Evolutionary conservation across 2,888 invertebrate species (phyloP), one percentile per base, ranked within the genome.

Genomic region (Drosophila algonquin): DNA sequence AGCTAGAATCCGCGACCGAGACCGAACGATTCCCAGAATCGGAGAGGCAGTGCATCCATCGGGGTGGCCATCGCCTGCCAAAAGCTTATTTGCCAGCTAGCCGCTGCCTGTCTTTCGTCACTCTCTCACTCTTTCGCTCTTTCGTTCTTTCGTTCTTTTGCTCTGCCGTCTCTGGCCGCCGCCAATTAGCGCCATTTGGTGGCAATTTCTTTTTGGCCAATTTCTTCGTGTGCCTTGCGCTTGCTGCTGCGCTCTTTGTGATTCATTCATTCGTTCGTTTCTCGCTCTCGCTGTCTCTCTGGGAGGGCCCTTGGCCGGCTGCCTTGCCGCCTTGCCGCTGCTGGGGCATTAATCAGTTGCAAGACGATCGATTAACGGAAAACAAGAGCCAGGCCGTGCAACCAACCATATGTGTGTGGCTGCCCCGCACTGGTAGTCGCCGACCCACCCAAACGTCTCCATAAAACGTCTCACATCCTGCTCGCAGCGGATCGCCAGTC

Each of bases 321-420:
- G 71, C 21, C 21, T 21, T 21, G 21, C 21, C 21, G 21, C 21
- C 21, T 21, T 21, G 21, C 63, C 73, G 44, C 54, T 46, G 32
- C 55, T 30, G 60, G 30, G 63, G 87, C 80, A 88, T 89, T 90
- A 89, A 91, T 91, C 92, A 92, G 91, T 91, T 89, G 90, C 90
- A 89, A 89, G 89, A 89, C 90, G 90, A 92, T 91, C 92, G 91
- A 92, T 91, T 89, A 86, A 84, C 84, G 87, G 90, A 89, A 87
- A 89, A 89, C 90, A 89, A 90, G 87, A 56, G 51, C 35, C 48
- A 48, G 70, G 73, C 68, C 68, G 69, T 79, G 72, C 64, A 69
- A 67, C 68, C 40, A 21, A 21, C 21, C 21, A 21, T 21, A 40
- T 40, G n/a, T 40, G 40, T 40, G 40, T 40, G 40, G 40, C 40